Evolutionary conservation across 2,113 vertebrate species (phyloP).

Genomic region (Rallus limicola): DNA sequence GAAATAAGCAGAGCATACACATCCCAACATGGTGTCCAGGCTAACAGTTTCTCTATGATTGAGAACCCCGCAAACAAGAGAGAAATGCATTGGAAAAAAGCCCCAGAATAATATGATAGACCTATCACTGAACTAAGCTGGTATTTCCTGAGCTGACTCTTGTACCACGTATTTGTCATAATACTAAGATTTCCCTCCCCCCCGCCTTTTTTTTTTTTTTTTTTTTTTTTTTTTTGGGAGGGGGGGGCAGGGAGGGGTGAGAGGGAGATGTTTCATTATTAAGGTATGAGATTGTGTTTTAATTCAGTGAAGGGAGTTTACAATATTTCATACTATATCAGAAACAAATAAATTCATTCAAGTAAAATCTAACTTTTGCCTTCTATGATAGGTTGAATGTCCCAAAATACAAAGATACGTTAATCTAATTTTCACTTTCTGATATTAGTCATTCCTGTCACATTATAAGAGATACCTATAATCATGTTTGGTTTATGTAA

Average conservation of each 20-base stretch:
- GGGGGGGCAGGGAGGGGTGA: no score
- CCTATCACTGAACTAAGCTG: neutral
- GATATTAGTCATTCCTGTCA: constrained; percentile 6
- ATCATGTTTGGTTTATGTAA: constrained; percentile 58
- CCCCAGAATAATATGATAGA: neutral
- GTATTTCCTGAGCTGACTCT: neutral
- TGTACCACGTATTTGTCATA: neutral
- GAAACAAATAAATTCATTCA: neutral
- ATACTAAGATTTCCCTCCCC: neutral
- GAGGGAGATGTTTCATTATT: neutral
- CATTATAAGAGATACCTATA: constrained; percentile 26
- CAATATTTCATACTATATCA: neutral
- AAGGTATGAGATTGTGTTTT: neutral
- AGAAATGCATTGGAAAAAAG: neutral
- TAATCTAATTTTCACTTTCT: constrained; percentile 28
- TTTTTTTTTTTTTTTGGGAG: no score
- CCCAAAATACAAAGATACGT: neutral
- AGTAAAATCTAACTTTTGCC: neutral
- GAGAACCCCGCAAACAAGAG: neutral
- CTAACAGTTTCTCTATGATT: neutral
- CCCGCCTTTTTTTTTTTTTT: no score
- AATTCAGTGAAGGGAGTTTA: neutral
- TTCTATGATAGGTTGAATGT: neutral
- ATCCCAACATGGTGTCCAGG: neutral
- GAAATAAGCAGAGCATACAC: neutral